These are phyloP conservation scores for Zoanthus sansibaricus DNA, from an alignment of 92 coral and sea anemone genomes.

Conservation along the genomic window DNA sequence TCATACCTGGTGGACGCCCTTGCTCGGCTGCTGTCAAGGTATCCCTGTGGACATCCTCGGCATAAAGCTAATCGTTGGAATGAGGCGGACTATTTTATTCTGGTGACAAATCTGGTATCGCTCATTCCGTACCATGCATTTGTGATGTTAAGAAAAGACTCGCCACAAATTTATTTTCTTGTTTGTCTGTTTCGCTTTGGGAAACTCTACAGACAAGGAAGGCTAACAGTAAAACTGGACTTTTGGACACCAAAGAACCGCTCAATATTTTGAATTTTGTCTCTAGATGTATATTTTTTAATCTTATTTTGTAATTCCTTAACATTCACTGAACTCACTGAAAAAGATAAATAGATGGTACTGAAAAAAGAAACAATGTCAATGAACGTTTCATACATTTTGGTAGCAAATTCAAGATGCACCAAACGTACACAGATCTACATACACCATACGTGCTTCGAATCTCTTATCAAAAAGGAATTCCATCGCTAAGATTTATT, in stretches of 20 bases:
- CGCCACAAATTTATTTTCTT: slow-evolving; percentile 50
- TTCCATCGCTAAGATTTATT: too few species aligned
- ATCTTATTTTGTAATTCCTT: too few species aligned
- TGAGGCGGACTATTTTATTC: slow-evolving; percentile 17
- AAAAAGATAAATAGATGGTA: too few species aligned
- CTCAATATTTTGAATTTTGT: not conserved
- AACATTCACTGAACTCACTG: too few species aligned
- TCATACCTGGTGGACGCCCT: slow-evolving; percentile 57
- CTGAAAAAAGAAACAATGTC: too few species aligned
- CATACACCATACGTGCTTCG: too few species aligned
- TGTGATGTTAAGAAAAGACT: slow-evolving; percentile 45
- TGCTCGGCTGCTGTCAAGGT: slow-evolving; percentile 36
- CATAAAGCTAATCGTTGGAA: not conserved
- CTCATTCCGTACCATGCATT: slow-evolving; percentile 61
- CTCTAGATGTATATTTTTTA: too few species aligned
- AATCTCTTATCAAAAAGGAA: too few species aligned
- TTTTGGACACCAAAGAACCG: slow-evolving; percentile 9
- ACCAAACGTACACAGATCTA: too few species aligned
- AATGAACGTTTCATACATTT: too few species aligned
- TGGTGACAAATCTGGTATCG: slow-evolving; percentile 31
- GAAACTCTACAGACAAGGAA: slow-evolving; percentile 47
- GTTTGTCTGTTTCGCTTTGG: slow-evolving; percentile 52
- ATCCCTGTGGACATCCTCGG: not conserved
- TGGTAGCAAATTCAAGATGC: too few species aligned
- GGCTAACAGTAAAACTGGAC: slow-evolving; percentile 5